Percentiles rank a stretch among this genome's conserved stretches.
Evolutionary conservation across 1,140 invertebrate species (phyloP).

Genomic region (Papilio xuthus): DNA sequence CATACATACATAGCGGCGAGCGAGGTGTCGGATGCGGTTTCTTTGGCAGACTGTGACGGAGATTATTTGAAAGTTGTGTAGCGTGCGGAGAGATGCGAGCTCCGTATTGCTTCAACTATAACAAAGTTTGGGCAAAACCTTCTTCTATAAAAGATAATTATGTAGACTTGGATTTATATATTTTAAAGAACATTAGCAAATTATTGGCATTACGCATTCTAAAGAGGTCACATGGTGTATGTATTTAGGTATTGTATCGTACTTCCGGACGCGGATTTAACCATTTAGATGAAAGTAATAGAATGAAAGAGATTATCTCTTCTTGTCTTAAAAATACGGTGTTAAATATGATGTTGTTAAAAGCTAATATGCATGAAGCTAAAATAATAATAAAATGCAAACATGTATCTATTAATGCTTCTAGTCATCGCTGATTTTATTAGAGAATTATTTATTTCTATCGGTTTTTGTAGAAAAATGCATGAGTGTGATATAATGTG

Average conservation of each 20-base stretch:
- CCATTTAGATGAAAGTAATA: background rate
- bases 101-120: background rate
- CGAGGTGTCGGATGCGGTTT: background rate
- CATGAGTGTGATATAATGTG: background rate
- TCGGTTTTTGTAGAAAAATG: background rate
- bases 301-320: background rate
- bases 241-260: background rate
- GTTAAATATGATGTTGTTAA: background rate
- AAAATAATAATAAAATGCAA: background rate
- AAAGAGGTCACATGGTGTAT: background rate
- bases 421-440: background rate
- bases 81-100: background rate
- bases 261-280: background rate
- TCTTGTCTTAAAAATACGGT: background rate
- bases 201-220: too few species aligned
- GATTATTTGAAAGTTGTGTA: constrained; percentile 11
- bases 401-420: background rate
- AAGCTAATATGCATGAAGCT: background rate
- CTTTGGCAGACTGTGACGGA: background rate
- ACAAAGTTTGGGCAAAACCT: too few species aligned
- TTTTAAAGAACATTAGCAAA: too few species aligned
- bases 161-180: too few species aligned
- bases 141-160: too few species aligned
- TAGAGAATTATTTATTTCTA: constrained; percentile 4
- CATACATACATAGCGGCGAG: background rate